These are phyloP conservation scores for Drosophila lacicola DNA, from an alignment of 2,888 invertebrate genomes.

Conservation along the genomic window DNA sequence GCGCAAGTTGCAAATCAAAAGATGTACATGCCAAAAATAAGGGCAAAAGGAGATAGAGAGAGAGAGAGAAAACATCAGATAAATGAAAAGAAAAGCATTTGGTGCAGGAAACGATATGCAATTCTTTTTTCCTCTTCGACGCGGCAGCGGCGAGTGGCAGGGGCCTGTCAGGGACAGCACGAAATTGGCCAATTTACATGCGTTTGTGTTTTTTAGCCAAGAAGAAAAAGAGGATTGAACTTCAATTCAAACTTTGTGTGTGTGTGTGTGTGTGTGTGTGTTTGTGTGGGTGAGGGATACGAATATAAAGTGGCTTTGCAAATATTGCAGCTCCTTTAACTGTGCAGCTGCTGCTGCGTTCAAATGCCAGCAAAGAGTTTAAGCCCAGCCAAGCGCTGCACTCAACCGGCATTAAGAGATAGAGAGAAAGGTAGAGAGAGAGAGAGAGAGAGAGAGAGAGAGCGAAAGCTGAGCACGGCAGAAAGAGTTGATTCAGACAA, in stretches of 20 bases:
- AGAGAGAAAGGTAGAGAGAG: slow-evolving; percentile 15
- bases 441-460: slow-evolving; percentile 10
- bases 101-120: slow-evolving; percentile 41
- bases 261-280: slow-evolving; percentile 11
- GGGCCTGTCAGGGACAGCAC: slow-evolving; percentile 49
- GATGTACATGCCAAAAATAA: slow-evolving; percentile 19
- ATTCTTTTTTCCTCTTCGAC: slow-evolving; percentile 29
- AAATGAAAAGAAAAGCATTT: slow-evolving; percentile 68
- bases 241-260: slow-evolving; percentile 56
- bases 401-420: slow-evolving; percentile 72
- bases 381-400: slow-evolving; percentile 73
- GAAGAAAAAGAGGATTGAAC: slow-evolving; percentile 60
- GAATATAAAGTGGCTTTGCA: slow-evolving; percentile 66
- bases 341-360: slow-evolving; percentile 44
- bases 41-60: not conserved
- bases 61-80: slow-evolving; percentile 13
- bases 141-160: slow-evolving; percentile 17
- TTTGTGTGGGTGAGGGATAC: slow-evolving; percentile 16
- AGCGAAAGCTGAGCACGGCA: not conserved
- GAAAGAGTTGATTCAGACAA: slow-evolving; percentile 23
- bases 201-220: slow-evolving; percentile 63
- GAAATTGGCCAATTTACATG: slow-evolving; percentile 80
- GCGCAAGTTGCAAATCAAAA: slow-evolving; percentile 72
- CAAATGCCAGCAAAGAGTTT: slow-evolving; percentile 71
- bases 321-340: slow-evolving; percentile 35